Conservation (phyloP, 1,140 invertebrate species). For the Dendroctonus valens region DNA sequence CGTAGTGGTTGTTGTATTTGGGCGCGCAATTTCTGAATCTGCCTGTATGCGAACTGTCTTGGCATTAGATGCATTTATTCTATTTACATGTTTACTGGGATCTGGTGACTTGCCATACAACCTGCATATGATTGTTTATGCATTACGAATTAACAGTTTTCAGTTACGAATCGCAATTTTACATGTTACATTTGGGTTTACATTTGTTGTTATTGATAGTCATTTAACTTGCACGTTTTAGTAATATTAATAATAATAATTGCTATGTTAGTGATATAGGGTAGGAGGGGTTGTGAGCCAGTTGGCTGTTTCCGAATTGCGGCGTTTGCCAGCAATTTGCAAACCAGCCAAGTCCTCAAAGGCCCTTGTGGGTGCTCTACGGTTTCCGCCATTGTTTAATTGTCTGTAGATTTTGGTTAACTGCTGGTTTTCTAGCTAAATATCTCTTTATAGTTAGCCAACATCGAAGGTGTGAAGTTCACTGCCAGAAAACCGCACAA, state of each 20-base stretch:
- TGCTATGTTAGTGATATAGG: background rate
- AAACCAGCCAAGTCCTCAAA: no score
- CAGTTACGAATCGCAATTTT: background rate
- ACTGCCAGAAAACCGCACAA: no score
- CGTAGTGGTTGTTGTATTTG: background rate
- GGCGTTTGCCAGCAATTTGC: no score
- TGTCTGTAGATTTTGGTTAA: no score
- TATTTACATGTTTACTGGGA: slow-evolving; percentile 13
- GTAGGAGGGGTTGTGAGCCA: no score
- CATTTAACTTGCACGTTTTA: background rate
- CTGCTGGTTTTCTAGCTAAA: no score
- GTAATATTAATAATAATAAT: background rate
- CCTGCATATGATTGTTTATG: background rate
- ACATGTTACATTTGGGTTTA: background rate
- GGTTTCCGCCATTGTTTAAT: no score
- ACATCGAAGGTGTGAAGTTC: background rate
- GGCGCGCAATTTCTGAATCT: background rate
- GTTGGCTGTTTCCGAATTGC: no score
- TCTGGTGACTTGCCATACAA: slow-evolving; percentile 24
- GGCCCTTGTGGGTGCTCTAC: no score
- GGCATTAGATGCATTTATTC: slow-evolving; percentile 20
- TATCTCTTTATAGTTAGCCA: background rate
- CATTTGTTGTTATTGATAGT: background rate
- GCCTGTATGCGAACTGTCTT: slow-evolving; percentile 2
- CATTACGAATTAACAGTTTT: background rate